Evolutionary conservation across 2,888 invertebrate genomes (phyloP), one percentile per base, ranked within the genome.

Genomic region (Hypena proboscidalis): DNA sequence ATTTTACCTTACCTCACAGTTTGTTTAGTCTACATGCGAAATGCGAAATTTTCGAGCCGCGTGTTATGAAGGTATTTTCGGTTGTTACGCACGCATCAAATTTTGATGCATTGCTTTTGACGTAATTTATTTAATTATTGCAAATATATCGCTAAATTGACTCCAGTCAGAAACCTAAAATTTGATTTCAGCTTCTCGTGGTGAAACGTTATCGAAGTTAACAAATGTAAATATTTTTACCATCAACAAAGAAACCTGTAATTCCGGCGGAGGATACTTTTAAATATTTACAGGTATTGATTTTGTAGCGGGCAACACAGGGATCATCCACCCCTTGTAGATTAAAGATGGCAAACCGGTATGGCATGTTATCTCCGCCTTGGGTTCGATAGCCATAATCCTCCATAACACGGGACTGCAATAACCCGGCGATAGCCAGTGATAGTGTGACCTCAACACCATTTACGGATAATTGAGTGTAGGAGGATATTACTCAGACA

Each of bases 21-120:
- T 50, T 69, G 70, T 70, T 70, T 70, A 70, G 69, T 70, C 70
- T 67, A 58, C 60, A 48, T 36, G 38, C 34, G 36, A 34, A 44
- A 48, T 36, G 38, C 34, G 36, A 34, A 44, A 43, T 53, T 44
- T 55, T 56, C 48, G 43, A 52, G 46, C 20, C 43, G 48, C 30
- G 39, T 53, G 46, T 47, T 23, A 30, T 23, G 13, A 23, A 20
- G n/a, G 20, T 35, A 42, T 42, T 61, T 57, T 57, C 33, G 57
- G 49, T 49, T 47, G 44, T 46, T 60, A 44, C 49, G 40, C 44
- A 47, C 36, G 51, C 46, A 52, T 44, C 40, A 29, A 42, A 49
- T 42, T 54, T 40, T 21, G 35, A 43, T 36, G 38, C 36, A 35
- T 41, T 38, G 38, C 45, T 52, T 23, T 17, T 56, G 42, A 47